Base-by-base conservation (phyloP, 2,113 vertebrate genomes). In the Bambusicola thoracicus region DNA sequence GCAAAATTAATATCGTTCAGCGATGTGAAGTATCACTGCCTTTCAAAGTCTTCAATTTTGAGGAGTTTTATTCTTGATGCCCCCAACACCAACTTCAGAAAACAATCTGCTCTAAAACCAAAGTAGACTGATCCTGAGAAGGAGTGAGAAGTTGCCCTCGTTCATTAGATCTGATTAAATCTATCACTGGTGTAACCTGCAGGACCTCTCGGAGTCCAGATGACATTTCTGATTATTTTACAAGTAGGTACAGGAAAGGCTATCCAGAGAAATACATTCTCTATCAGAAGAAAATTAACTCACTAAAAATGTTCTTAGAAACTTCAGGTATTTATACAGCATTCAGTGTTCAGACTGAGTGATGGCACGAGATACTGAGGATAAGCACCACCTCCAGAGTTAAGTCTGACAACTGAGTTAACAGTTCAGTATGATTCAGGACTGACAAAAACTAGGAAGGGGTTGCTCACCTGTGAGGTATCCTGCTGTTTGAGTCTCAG, bases 401-500 rank as follows among this genome's bases (percentile, higher is more conserved):
- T 58, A 49, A 48, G 17, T 22, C 22, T 41, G n/a, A 85, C 63
- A 89, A 66, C 18, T 17, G 49, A 73, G 13, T 30, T 67, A 29
- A 59, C 55, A 58, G 17, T 27, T 59, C 34, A 74, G 21, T 18
- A 40, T 1, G 9, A 72, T 27, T 61, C 56, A 72, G 48, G 8
- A 48, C 48, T 73, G 16, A 61, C 29, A 51, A 48, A 61, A 53
- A 51, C 44, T 4, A 82, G 61, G n/a, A 75, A 56, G 65, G 32
- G 27, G 25, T 46, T 90, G 29, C 97, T 92, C 97, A 99, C 99
- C 99, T 97, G 99, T 99, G 97, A 99, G 98, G 98, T 99, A 99
- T 95, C 99, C 99, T 95, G 99, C 98, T 81, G 98, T 98, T 97
- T 99, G 99, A 7, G 99, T 98, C 90, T 99, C 99, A 97, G 99